These are phyloP conservation scores for Thaumatotibia leucotreta DNA, from an alignment of 1,140 invertebrate genomes.

Conservation along the genomic window DNA sequence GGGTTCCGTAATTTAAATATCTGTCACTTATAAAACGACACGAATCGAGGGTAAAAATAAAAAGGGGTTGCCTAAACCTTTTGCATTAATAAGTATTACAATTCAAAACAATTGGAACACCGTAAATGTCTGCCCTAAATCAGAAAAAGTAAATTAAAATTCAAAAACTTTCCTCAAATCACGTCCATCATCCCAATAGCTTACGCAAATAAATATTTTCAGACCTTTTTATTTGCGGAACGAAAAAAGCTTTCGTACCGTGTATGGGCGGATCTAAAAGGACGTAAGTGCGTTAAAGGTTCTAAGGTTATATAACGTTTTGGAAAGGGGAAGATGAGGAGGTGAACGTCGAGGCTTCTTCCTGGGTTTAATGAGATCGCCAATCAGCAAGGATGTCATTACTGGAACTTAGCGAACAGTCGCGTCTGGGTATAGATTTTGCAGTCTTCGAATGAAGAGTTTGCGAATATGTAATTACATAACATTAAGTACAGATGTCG, in stretches of 20 bases:
- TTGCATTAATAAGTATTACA: neutral
- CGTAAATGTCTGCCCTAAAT: neutral
- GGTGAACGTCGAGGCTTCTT: constrained; percentile 42
- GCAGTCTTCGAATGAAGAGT: neutral
- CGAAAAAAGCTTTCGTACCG: constrained; percentile 10
- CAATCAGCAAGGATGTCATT: constrained; percentile 42
- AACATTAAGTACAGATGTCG: too few relatives aligned
- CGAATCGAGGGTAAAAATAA: constrained; percentile 1
- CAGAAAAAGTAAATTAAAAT: neutral
- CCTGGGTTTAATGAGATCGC: constrained; percentile 67
- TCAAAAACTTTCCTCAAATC: constrained; percentile 8
- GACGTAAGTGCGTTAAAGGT: neutral
- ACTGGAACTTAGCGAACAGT: neutral
- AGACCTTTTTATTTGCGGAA: constrained; percentile 10
- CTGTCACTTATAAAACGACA: constrained; percentile 1
- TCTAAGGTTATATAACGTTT: neutral
- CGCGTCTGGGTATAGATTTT: neutral
- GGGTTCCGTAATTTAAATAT: too few relatives aligned
- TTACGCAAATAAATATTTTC: constrained; percentile 11
- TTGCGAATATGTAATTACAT: too few relatives aligned
- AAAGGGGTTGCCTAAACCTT: neutral
- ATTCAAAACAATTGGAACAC: neutral
- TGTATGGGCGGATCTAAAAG: neutral
- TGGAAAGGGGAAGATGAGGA: neutral
- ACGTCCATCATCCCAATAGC: constrained; percentile 3